These are phyloP conservation scores for Stomatorhinus walkeri DNA, from an alignment of 2,797 vertebrate species.

Conservation along the genomic window DNA sequence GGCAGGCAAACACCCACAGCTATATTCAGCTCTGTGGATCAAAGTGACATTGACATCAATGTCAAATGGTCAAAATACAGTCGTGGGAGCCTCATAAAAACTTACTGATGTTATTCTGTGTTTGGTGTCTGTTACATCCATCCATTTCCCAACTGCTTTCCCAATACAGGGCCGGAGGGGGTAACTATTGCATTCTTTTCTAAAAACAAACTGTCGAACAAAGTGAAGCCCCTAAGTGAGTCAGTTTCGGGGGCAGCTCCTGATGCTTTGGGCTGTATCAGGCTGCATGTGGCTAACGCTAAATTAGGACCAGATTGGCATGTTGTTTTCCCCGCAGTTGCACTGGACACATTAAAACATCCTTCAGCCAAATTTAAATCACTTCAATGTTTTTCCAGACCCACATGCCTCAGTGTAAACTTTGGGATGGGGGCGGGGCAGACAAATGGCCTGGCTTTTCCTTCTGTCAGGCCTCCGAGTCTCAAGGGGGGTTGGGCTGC, in stretches of 20 bases:
- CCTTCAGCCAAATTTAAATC: not conserved
- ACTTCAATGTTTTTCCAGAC: not conserved
- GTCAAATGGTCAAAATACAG: not conserved
- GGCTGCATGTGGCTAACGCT: not conserved
- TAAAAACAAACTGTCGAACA: slow-evolving; percentile 4
- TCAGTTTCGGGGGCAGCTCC: not conserved
- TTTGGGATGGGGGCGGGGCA: not conserved
- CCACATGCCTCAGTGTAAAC: not conserved
- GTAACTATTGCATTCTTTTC: not conserved
- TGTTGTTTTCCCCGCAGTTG: not conserved
- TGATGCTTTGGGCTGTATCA: not conserved
- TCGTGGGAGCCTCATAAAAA: not conserved
- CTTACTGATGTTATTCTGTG: not conserved
- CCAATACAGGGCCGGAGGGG: not conserved
- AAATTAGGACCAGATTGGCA: not conserved
- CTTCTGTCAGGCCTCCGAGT: not conserved
- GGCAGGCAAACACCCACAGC: slow-evolving; percentile 19
- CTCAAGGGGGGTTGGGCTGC: not conserved
- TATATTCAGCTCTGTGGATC: not conserved
- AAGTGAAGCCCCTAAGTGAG: not conserved
- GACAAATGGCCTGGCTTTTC: not conserved
- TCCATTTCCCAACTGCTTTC: not conserved
- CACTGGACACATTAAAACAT: not conserved
- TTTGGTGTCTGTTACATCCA: not conserved
- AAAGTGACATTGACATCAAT: not conserved